Conservation (phyloP, 2,797 vertebrate species). For the Ispidina picta region DNA sequence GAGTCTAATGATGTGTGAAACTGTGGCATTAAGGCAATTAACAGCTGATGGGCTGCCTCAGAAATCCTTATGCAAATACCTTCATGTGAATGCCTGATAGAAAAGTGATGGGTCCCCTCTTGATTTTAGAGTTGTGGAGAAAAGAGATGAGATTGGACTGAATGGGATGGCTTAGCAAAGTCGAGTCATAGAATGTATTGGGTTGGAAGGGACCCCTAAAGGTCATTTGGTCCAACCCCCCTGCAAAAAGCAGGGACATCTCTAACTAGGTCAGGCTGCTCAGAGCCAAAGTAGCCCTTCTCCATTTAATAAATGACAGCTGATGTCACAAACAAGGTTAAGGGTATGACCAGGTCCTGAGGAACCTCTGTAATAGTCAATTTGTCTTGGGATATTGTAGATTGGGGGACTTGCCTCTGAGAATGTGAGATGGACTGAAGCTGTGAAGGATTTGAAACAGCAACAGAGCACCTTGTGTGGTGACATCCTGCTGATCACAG, state of each 20-base stretch:
- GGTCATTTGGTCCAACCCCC: no score
- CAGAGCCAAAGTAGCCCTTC: not conserved
- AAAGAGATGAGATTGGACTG: not conserved
- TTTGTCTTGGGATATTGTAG: constrained; percentile 70
- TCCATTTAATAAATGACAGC: not conserved
- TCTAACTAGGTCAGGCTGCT: no score
- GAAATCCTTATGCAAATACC: not conserved
- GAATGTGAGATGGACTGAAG: constrained; percentile 92
- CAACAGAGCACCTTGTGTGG: constrained; percentile 91
- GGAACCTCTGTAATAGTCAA: not conserved
- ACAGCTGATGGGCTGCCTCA: not conserved
- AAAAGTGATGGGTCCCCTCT: not conserved
- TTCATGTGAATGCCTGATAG: not conserved
- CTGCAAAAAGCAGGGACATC: no score
- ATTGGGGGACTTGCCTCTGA: constrained; percentile 92
- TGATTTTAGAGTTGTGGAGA: not conserved
- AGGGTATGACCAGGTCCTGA: not conserved
- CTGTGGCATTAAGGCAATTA: not conserved
- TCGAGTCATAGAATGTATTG: no score
- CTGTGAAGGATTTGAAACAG: constrained; percentile 82
- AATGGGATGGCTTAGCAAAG: no score
- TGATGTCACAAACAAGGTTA: not conserved
- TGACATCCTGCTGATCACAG: constrained; percentile 88
- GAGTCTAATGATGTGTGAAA: not conserved
- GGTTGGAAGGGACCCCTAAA: no score